Conservation (phyloP, 2,888 invertebrate genomes). For the Bhutanitis thaidina region DNA sequence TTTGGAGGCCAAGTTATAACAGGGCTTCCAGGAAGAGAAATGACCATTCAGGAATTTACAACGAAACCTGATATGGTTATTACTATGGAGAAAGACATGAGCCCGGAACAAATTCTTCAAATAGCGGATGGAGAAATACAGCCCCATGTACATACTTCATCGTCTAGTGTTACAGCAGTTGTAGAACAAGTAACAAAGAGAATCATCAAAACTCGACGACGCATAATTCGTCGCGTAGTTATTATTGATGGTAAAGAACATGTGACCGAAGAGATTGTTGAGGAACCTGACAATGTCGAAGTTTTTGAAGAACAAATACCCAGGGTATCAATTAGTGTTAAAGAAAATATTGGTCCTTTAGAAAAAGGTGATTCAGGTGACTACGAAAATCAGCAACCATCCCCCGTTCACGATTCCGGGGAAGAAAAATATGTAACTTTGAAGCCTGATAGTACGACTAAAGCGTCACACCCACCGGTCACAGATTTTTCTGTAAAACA, state of each 20-base stretch:
- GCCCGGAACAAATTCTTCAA: constrained; percentile 70
- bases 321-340: constrained; percentile 83
- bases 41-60: constrained; percentile 83
- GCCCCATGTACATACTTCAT: constrained; percentile 78
- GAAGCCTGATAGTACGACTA: neutral
- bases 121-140: constrained; percentile 60
- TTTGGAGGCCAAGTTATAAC: constrained; percentile 83
- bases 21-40: constrained; percentile 81
- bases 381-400: neutral
- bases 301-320: constrained; percentile 86
- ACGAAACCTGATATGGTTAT: constrained; percentile 81
- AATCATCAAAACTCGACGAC: constrained; percentile 86
- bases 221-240: constrained; percentile 87
- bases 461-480: neutral
- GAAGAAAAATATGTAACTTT: neutral
- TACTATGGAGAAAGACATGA: constrained; percentile 76
- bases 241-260: constrained; percentile 92
- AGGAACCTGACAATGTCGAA: constrained; percentile 90
- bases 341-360: constrained; percentile 57
- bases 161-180: constrained; percentile 87
- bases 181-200: constrained; percentile 90
- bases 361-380: constrained; percentile 48
- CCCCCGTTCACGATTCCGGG: constrained; percentile 20
- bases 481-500: neutral
- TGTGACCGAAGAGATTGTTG: constrained; percentile 89